Base-by-base conservation (phyloP, 2,797 vertebrate species). In the Tragopan temminckii region DNA sequence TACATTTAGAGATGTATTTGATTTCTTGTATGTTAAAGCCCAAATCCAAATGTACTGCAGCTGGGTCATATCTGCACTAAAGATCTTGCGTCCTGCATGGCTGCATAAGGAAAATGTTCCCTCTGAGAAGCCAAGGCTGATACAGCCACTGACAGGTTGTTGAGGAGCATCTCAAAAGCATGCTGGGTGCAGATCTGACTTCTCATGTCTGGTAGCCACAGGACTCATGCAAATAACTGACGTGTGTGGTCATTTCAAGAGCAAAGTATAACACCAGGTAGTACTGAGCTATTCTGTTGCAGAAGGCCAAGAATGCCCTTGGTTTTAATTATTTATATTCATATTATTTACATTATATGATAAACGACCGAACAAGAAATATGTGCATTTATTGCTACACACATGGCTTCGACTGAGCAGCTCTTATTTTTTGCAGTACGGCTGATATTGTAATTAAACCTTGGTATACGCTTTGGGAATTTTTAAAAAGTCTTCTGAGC, bases 1-100 rank as follows among this genome's bases (percentile, higher is more conserved):
- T 40, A 3, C 40, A 5, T 57, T 64, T 40, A 50, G 43, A 71
- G 48, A 68, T 0, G 0, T 18, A n/a, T 5, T 38, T 19, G 24
- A 42, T 53, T 53, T 94, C 45, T 57, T 57, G 13, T 36, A 29
- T 0, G 0, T 3, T 52, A 33, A 88, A 15, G 27, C 20, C 48
- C 75, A 45, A 66, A 78, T 35, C 53, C 68, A 78, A 29, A 59
- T 2, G 25, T 52, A 63, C 50, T n/a, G 23, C 0, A 9, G 3
- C 4, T 1, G 1, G 6, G 17, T 43, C 12, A 35, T 9, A 23
- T 69, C 46, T 43, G 13, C 35, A 71, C 63, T 35, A 74, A 52
- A 9, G 21, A 8, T 7, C 29, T 48, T 82, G 12, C 4, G 2
- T 38, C 85, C 67, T 77, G 4, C 43, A 31, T 6, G 33, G 40